These are phyloP conservation scores for Naso thynnoides DNA, from an alignment of 2,797 vertebrate species.

Conservation along the genomic window DNA sequence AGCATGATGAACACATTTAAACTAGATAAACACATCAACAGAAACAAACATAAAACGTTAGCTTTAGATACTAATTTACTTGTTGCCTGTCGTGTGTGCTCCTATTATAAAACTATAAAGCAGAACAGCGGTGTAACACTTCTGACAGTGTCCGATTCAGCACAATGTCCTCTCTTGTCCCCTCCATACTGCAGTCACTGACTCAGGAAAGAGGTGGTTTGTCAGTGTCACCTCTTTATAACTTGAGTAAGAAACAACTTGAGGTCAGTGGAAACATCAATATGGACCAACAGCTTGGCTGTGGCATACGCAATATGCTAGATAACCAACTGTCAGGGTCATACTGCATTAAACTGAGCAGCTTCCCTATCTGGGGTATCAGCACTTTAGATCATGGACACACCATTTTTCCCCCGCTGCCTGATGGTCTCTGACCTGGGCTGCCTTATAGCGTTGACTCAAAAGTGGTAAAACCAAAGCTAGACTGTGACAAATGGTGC, in stretches of 20 bases:
- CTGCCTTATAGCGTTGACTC: constrained; percentile 36
- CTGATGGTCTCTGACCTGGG: constrained; percentile 45
- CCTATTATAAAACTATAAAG: constrained; percentile 36
- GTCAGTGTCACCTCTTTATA: constrained; percentile 56
- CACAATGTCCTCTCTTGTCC: constrained; percentile 21
- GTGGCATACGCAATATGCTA: constrained; percentile 48
- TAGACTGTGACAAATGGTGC: constrained; percentile 36
- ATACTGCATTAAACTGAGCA: constrained; percentile 69
- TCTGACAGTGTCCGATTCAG: constrained; percentile 53
- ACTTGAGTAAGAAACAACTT: constrained; percentile 58
- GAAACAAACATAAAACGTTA: constrained; percentile 35
- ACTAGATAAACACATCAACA: constrained; percentile 44
- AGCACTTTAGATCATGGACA: constrained; percentile 72
- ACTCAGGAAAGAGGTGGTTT: constrained; percentile 38
- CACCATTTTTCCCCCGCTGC: constrained; percentile 29
- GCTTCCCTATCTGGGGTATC: constrained; percentile 67
- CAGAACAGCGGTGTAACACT: constrained; percentile 30
- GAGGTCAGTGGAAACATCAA: constrained; percentile 74
- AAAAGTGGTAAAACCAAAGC: constrained; percentile 47
- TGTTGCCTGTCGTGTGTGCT: constrained; percentile 14
- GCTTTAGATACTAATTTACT: constrained; percentile 41
- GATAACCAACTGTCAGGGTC: constrained; percentile 71
- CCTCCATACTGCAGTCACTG: constrained; percentile 25
- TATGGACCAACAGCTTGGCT: constrained; percentile 57
- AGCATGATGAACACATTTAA: constrained; percentile 34